A percentile compares a stretch with the other conserved stretches of the same genome.
These are phyloP conservation scores for Corythoichthys intestinalis DNA, from an alignment of 2,113 vertebrate species.

Conservation along the genomic window DNA sequence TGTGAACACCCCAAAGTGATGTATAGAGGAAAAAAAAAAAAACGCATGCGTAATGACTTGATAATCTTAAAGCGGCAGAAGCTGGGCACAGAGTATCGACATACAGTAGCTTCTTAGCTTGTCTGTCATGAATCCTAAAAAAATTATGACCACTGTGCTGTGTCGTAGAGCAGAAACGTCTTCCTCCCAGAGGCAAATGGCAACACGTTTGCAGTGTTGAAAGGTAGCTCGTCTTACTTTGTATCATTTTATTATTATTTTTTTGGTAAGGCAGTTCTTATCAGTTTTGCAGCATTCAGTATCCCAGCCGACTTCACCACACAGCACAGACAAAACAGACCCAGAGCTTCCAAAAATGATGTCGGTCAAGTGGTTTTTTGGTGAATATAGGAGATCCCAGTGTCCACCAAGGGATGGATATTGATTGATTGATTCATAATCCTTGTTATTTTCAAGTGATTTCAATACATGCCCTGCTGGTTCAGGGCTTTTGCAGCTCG, in stretches of 20 bases:
- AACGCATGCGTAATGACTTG: slow-evolving; percentile 70
- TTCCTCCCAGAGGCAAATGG: slow-evolving; percentile 67
- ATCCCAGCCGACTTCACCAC: slow-evolving; percentile 39
- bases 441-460: slow-evolving; percentile 38
- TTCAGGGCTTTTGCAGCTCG: slow-evolving; percentile 55
- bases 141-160: slow-evolving; percentile 69
- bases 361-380: slow-evolving; percentile 55
- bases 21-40: slow-evolving; percentile 46
- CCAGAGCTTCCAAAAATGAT: slow-evolving; percentile 71
- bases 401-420: slow-evolving; percentile 49
- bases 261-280: slow-evolving; percentile 37
- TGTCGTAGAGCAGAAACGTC: slow-evolving; percentile 68
- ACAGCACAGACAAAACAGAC: slow-evolving; percentile 55
- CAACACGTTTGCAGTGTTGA: slow-evolving; percentile 60
- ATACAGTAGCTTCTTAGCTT: slow-evolving; percentile 45
- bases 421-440: slow-evolving; percentile 6
- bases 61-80: slow-evolving; percentile 51
- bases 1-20: slow-evolving; percentile 71
- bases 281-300: slow-evolving; percentile 41
- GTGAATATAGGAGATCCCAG: slow-evolving; percentile 38
- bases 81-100: slow-evolving; percentile 51
- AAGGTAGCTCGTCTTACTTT: slow-evolving; percentile 58
- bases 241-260: slow-evolving; percentile 3
- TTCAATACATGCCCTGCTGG: slow-evolving; percentile 59
- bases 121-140: slow-evolving; percentile 55